Evolutionary conservation across 2,797 vertebrate species (phyloP).

Genomic region (Helostoma temminkii): DNA sequence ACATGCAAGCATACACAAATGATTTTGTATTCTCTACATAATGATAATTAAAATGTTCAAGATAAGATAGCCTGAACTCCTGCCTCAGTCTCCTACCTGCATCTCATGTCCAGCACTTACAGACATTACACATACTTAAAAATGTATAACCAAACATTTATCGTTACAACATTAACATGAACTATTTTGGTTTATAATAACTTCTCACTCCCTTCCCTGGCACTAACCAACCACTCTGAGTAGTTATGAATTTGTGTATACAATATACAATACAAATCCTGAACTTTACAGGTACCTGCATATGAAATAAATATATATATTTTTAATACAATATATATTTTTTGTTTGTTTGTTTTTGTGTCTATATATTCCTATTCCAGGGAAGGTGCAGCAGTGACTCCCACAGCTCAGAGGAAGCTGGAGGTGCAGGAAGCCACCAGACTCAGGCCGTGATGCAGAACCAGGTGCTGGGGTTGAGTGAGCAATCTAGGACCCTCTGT

Average conservation of each 20-base stretch:
- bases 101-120: slow-evolving; percentile 17
- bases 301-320: too few relatives aligned
- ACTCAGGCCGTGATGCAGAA: slow-evolving; percentile 64
- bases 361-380: slow-evolving; percentile 40
- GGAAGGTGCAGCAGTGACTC: slow-evolving; percentile 77
- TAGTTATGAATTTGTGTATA: too few relatives aligned
- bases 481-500: slow-evolving; percentile 55
- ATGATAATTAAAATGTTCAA: slow-evolving; percentile 45
- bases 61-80: slow-evolving; percentile 17
- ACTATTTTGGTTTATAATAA: slow-evolving; percentile 25
- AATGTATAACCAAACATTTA: slow-evolving; percentile 21
- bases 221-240: too few relatives aligned
- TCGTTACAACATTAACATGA: slow-evolving; percentile 42
- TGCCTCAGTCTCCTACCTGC: slow-evolving; percentile 25
- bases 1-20: neutral
- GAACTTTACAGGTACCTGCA: too few relatives aligned
- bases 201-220: slow-evolving; percentile 8
- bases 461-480: slow-evolving; percentile 60
- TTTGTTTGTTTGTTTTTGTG: too few relatives aligned
- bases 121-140: slow-evolving; percentile 4
- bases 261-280: slow-evolving; percentile 20
- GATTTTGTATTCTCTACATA: slow-evolving; percentile 22
- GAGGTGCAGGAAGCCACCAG: slow-evolving; percentile 57
- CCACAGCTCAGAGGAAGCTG: slow-evolving; percentile 76
- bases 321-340: too few relatives aligned